Evolutionary conservation across 1,140 invertebrate genomes (phyloP), one percentile per base, ranked within the genome.

Genomic region (Pogonus chalceus): DNA sequence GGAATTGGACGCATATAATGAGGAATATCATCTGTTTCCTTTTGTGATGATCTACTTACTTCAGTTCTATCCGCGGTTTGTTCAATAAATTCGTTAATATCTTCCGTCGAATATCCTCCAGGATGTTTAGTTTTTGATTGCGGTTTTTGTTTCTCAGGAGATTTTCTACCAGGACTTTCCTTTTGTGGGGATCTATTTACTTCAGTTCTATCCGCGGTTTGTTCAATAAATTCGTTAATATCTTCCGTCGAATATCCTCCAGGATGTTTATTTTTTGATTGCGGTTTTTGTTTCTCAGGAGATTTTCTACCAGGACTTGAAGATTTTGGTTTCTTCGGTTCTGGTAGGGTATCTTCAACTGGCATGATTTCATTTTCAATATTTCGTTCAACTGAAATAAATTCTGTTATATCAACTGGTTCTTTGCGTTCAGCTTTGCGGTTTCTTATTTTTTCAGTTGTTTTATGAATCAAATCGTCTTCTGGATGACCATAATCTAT

Each of bases 401-500:
- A 51, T 16, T 51, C 49, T 4, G 16, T 39, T 2, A 20, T 39
- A 20, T 31, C 35, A 3, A 10, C 35, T 52, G 31, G 35, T 14
- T 21, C 2, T 52, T 31, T 21, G 3, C 21, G 20, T 37, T 37
- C 64, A 0, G 62, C 61, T 16, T 63, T 18, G 18, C n/a, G 22
- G n/a, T 65, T 53, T 43, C 21, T 51, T 2, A 18, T 55, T 39
- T 54, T 60, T 43, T 64, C 0, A 60, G 54, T 20, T 26, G 20
- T 20, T 52, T 39, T 23, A 22, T 54, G 23, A 2, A 24, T 51
- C 14, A 23, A 18, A 7, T 24, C 37, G 58, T 67, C 51, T 61
- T 62, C 23, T 58, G 56, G 49, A 57, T 64, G 16, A 56, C 62
- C 53, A 61, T 63, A 37, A 66, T 60, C n/a, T 57, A 62, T 14